phyloP scores from a whole-genome alignment of 2,888 invertebrate genomes.

The Thysanoteuthis rhombus region DNA sequence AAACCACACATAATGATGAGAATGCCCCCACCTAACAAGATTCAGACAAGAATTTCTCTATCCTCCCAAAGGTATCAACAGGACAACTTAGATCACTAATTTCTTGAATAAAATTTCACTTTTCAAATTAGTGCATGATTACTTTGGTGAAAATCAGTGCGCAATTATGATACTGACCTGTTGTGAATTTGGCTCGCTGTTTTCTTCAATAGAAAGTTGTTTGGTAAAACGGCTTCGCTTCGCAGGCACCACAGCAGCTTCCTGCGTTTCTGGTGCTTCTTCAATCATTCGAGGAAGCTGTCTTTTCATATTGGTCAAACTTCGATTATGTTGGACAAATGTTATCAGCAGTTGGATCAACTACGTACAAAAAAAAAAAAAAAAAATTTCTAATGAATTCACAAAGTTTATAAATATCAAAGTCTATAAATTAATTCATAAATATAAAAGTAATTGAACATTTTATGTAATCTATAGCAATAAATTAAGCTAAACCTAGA shows the following conservation, averaged over 20 bases:
- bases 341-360: constrained; percentile 27
- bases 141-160: too few relatives aligned
- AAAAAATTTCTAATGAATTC: background rate
- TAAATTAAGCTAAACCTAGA: too few relatives aligned
- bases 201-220: constrained; percentile 45
- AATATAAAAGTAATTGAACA: too few relatives aligned
- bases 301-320: background rate
- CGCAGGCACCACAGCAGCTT: constrained; percentile 35
- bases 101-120: too few relatives aligned
- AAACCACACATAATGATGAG: too few relatives aligned
- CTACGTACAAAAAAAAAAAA: background rate
- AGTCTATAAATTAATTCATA: background rate
- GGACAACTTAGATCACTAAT: too few relatives aligned
- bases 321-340: constrained; percentile 18
- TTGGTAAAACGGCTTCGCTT: constrained; percentile 43
- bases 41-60: too few relatives aligned
- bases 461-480: too few relatives aligned
- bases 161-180: background rate
- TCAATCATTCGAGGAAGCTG: constrained; percentile 27
- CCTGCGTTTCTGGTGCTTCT: constrained; percentile 32
- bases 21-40: too few relatives aligned
- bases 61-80: too few relatives aligned
- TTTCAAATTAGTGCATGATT: too few relatives aligned
- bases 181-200: constrained; percentile 15
- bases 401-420: background rate